Evolutionary conservation across 2,888 invertebrate species (phyloP).

Genomic region (Cepaea hortensis): DNA sequence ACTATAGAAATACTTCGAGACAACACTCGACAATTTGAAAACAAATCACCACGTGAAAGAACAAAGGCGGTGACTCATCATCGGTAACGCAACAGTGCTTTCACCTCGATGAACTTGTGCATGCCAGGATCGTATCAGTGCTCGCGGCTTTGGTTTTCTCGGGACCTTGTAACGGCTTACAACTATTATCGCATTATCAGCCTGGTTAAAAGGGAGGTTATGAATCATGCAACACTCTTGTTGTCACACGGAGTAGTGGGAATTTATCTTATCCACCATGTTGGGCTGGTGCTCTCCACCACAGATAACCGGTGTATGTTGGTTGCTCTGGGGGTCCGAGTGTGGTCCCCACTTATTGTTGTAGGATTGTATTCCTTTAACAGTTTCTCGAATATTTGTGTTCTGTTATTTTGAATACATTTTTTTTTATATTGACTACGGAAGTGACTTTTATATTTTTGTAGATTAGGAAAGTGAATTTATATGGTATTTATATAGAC

Average conservation of each 20-base stretch:
- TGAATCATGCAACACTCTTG: neutral
- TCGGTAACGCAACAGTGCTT: neutral
- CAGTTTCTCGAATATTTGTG: too few relatives aligned
- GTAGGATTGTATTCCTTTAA: too few relatives aligned
- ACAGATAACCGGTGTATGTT: neutral
- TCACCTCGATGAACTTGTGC: neutral
- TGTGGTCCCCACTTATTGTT: too few relatives aligned
- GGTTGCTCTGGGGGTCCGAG: neutral
- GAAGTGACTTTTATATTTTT: too few relatives aligned
- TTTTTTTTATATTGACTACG: too few relatives aligned
- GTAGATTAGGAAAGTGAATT: too few relatives aligned
- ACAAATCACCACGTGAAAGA: neutral
- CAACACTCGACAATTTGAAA: neutral
- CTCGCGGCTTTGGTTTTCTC: neutral
- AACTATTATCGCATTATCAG: constrained; percentile 20
- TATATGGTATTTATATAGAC: too few relatives aligned
- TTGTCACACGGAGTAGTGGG: neutral
- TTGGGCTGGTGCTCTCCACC: neutral
- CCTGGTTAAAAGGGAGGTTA: neutral
- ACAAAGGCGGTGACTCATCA: constrained; percentile 11
- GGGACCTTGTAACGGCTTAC: neutral
- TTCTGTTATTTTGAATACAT: too few relatives aligned
- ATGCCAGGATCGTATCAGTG: neutral
- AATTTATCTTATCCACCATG: neutral
- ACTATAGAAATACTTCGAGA: neutral